phyloP scores from a whole-genome alignment of 2,888 invertebrate species.

The Meta bourneti region DNA sequence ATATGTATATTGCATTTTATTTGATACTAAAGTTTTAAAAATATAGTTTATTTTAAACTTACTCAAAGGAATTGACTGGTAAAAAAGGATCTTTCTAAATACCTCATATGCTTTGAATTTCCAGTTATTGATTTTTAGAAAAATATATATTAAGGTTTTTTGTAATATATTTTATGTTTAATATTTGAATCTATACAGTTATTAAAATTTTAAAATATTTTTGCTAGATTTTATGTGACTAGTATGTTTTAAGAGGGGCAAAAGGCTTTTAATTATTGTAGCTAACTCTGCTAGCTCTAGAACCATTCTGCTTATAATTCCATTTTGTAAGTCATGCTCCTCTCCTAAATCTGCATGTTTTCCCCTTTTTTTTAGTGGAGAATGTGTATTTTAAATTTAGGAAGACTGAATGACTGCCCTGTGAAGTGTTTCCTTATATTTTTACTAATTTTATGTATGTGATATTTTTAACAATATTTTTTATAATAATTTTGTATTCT shows the following conservation, averaged over 20 bases:
- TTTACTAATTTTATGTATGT: conserved; percentile 33
- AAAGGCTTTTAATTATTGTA: neutral
- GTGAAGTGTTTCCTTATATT: neutral
- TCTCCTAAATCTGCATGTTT: neutral
- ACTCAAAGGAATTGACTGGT: no score
- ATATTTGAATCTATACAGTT: neutral
- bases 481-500: conserved; percentile 34
- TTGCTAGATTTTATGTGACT: neutral
- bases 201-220: neutral
- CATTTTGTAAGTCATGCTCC: neutral
- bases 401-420: neutral
- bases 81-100: neutral
- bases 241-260: neutral
- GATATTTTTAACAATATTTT: conserved; percentile 40
- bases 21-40: no score
- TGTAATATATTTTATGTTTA: neutral
- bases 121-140: neutral
- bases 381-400: no score
- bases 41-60: no score
- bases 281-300: no score
- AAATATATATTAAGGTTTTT: neutral
- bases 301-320: neutral
- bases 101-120: neutral
- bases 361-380: neutral
- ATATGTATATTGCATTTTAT: no score